A percentile compares a stretch with the other conserved stretches of the same genome.
Conservation (phyloP, 2,113 vertebrate species). For the Hucho hucho region DNA sequence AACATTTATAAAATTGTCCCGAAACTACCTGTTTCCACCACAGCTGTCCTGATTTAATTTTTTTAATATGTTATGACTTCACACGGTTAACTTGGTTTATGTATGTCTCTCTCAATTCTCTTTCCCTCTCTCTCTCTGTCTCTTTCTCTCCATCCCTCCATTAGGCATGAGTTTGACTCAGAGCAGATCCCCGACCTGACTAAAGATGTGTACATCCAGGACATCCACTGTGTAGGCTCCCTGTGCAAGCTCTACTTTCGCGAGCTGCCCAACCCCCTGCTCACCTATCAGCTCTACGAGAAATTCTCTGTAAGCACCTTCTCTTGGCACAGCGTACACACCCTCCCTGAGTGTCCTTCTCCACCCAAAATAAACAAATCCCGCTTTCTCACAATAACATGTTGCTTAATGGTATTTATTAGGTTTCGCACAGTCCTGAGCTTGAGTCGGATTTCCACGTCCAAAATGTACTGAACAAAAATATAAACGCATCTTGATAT, state of each 20-base stretch:
- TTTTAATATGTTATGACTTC: too few relatives aligned
- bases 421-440: too few relatives aligned
- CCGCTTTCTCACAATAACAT: not conserved
- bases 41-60: too few relatives aligned
- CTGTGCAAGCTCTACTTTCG: constrained; percentile 98
- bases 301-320: constrained; percentile 91
- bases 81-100: too few relatives aligned
- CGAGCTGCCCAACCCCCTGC: constrained; percentile 95
- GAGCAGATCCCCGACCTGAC: constrained; percentile 98
- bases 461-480: too few relatives aligned
- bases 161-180: constrained; percentile 95
- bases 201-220: constrained; percentile 97
- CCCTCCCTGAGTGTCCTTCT: not conserved
- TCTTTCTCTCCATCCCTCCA: not conserved
- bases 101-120: not conserved
- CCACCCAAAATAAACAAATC: not conserved
- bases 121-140: not conserved
- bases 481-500: too few relatives aligned
- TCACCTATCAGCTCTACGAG: constrained; percentile 97
- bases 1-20: too few relatives aligned
- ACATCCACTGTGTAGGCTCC: constrained; percentile 97
- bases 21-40: too few relatives aligned
- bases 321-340: not conserved
- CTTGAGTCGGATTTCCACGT: too few relatives aligned
- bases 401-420: too few relatives aligned